Base-by-base conservation (phyloP, 2,113 vertebrate genomes). In the Nannobrachium achirus region DNA sequence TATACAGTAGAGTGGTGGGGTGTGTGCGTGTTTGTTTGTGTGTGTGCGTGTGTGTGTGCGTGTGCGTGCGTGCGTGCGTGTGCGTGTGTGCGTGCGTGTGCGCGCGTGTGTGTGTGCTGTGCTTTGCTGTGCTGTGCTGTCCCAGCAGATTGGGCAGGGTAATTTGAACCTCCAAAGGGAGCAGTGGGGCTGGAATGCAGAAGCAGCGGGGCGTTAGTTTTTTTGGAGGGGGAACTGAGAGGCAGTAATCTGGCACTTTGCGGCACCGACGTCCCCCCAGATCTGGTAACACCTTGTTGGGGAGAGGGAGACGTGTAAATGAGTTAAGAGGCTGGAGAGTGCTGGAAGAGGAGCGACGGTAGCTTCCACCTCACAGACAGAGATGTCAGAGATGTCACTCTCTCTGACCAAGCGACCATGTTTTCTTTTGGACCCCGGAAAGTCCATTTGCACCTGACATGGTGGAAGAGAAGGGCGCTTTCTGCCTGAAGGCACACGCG, bases 371-470 rank as follows among this genome's bases (percentile, higher is more conserved):
- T 64, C 73, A 65, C 33, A 74, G 82, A 85, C 79, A 64, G 76
- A 75, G 68, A 71, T 44, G 68, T 86, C 71, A 80, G 65, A 69
- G 73, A 80, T 83, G 84, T 85, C 77, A 79, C 76, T 75, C 65
- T 76, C 10, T 63, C 25, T 33, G 25, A 71, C 82, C 46, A 5
- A 19, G n/a, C 52, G 73, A 60, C 68, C 61, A 67, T 73, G 75
- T 66, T 70, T 73, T 60, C 68, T 62, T 61, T 71, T 75, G 63
- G 60, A 75, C 68, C 82, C 78, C 38, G 25, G 25, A 33, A 63
- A 76, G 75, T 75, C 82, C 67, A 91, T 90, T 90, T 85, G 75
- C 86, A 89, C 86, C 84, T 89, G 78, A 82, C 81, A 86, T 61
- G 40, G 69, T 55, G 39, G 33, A 41, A 53, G 74, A 42, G 39